Percentiles rank a stretch among this genome's conserved stretches.
phyloP scores from a whole-genome alignment of 1,140 invertebrate species.

The Pseudobourletiella spinata region DNA sequence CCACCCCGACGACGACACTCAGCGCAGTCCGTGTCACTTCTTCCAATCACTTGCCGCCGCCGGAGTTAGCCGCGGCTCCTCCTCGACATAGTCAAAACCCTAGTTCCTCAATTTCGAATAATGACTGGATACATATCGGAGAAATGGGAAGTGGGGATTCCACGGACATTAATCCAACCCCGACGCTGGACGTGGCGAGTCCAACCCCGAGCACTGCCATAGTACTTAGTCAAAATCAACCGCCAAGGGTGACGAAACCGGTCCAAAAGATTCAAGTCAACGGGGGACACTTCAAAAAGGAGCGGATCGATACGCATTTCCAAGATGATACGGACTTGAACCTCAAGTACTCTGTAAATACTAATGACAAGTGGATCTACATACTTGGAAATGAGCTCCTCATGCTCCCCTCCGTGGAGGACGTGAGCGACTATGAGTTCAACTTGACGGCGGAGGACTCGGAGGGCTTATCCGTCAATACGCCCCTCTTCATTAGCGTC shows the following conservation, averaged over 20 bases:
- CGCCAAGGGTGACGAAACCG: neutral
- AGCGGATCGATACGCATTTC: neutral
- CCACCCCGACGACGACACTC: neutral
- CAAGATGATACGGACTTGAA: neutral
- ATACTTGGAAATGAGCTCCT: neutral
- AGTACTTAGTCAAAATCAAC: neutral
- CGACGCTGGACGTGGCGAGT: neutral
- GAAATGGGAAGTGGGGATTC: neutral
- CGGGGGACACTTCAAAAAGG: neutral
- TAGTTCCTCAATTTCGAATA: neutral
- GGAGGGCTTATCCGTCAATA: conserved; percentile 58
- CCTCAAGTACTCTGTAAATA: neutral
- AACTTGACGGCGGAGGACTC: conserved; percentile 64
- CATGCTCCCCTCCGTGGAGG: conserved; percentile 3
- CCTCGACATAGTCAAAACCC: neutral
- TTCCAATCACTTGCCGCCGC: neutral
- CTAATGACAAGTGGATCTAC: neutral
- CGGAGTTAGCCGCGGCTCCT: neutral
- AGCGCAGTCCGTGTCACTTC: neutral
- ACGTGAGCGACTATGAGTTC: conserved; percentile 47
- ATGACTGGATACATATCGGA: conserved; percentile 1
- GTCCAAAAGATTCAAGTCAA: neutral
- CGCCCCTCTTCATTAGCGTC: conserved; percentile 60
- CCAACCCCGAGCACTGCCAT: neutral
- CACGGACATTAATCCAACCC: neutral